Base-by-base conservation (phyloP, 2,888 invertebrate genomes). In the Crematogaster levior region DNA sequence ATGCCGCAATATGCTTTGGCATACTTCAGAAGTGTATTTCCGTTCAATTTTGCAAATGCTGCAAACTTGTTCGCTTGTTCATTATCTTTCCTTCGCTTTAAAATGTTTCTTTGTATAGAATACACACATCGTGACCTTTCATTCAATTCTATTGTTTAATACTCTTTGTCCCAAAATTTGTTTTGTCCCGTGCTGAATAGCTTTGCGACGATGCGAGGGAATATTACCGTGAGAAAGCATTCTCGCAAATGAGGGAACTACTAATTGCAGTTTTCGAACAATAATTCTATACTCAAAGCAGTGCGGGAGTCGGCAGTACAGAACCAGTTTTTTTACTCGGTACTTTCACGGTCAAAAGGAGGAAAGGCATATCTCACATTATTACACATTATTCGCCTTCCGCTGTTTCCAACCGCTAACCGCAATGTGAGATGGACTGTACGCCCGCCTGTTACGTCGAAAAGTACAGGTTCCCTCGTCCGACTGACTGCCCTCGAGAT, bases 401-500 rank as follows among this genome's bases (percentile, higher is more conserved):
- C 77, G 65, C 21, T 37, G 77, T 77, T 79, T 53, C 27, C 65
- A 65, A 75, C 53, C 66, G 46, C 56, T 40, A n/a, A 72, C 68
- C 48, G 68, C 68, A 68, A 15, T n/a, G 56, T 24, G 56, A 53
- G 53, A 68, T 30, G 18, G 46, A 70, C 15, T 15, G 70, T n/a
- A 48, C 58, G 72, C 60, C 75, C 74, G 75, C 53, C 70, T 70
- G 84, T 84, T 85, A 74, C 73, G 70, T 63, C 70, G 73, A 63
- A 84, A 85, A 85, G 80, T 85, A 85, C 74, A 74, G 84, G 84
- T 80, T 85, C 27, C 37, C 21, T 24, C 56, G 40, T 24, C 66
- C 43, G 48, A 70, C 58, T 51, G 68, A 60, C 51, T 82, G 68
- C 53, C 70, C 58, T 70, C 74, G 84, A 84, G 83, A 83, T 81